phyloP scores from a whole-genome alignment of 2,113 vertebrate genomes.

The Zapornia atra region DNA sequence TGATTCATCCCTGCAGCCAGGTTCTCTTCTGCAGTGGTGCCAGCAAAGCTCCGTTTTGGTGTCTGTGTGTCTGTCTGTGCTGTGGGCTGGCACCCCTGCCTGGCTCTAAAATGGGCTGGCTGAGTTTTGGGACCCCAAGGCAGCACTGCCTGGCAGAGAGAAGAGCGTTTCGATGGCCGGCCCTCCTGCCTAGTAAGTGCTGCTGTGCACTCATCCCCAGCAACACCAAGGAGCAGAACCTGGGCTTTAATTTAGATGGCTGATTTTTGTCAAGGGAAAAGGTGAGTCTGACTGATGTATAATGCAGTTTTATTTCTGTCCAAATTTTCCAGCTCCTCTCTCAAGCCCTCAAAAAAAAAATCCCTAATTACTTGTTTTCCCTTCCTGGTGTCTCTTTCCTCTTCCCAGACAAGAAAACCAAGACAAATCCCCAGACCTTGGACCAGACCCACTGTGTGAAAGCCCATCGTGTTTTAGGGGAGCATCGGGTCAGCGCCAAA shows the following conservation, averaged over 20 bases:
- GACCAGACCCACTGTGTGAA: not conserved
- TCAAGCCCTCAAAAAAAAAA: not conserved
- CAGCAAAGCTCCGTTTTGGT: accelerated
- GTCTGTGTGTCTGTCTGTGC: not conserved
- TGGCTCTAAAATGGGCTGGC: accelerated
- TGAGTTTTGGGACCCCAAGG: not conserved
- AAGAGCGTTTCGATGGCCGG: not conserved
- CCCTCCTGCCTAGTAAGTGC: not conserved
- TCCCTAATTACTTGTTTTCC: not conserved
- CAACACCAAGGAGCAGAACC: not conserved
- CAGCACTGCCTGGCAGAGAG: not conserved
- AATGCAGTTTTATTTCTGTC: not conserved
- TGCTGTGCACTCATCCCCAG: not conserved
- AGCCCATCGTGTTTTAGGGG: accelerated
- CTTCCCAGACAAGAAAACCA: not conserved
- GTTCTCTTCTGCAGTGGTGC: not conserved
- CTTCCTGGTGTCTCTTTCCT: not conserved
- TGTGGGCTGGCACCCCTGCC: accelerated
- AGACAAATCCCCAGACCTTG: not conserved
- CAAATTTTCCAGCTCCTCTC: not conserved
- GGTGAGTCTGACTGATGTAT: not conserved
- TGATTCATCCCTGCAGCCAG: not conserved
- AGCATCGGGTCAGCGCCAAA: not conserved
- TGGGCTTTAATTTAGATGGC: not conserved
- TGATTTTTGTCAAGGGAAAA: not conserved